These are phyloP conservation scores for Zeugodacus cucurbitae DNA, from an alignment of 1,140 invertebrate species.

Conservation along the genomic window DNA sequence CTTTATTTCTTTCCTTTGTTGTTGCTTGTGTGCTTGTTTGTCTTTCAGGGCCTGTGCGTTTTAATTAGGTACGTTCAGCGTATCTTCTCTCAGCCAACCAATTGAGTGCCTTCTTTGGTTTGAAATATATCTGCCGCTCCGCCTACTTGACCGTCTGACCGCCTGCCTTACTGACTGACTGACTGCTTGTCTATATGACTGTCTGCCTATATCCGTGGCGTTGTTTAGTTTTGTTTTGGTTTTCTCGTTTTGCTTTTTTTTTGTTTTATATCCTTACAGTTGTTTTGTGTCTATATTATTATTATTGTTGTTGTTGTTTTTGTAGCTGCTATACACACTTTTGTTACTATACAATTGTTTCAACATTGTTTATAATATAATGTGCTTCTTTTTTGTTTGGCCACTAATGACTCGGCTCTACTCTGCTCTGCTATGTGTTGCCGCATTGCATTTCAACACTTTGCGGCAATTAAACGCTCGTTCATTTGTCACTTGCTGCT, in stretches of 20 bases:
- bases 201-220: neutral
- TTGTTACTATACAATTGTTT: slow-evolving; percentile 8
- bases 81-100: neutral
- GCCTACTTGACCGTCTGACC: neutral
- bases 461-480: neutral
- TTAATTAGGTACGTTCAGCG: slow-evolving; percentile 38
- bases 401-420: no score
- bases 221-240: neutral
- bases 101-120: neutral
- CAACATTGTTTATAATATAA: neutral
- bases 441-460: neutral
- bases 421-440: slow-evolving; percentile 12
- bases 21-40: no score
- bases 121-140: neutral
- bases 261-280: neutral
- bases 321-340: neutral
- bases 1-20: neutral
- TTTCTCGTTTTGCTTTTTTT: neutral
- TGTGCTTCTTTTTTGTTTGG: neutral
- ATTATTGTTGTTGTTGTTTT: neutral
- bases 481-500: slow-evolving; percentile 16
- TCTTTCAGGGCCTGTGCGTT: neutral
- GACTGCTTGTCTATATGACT: neutral
- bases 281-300: no score
- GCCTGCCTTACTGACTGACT: no score